phyloP scores from a whole-genome alignment of 2,888 invertebrate genomes.

The Rotaria socialis region DNA sequence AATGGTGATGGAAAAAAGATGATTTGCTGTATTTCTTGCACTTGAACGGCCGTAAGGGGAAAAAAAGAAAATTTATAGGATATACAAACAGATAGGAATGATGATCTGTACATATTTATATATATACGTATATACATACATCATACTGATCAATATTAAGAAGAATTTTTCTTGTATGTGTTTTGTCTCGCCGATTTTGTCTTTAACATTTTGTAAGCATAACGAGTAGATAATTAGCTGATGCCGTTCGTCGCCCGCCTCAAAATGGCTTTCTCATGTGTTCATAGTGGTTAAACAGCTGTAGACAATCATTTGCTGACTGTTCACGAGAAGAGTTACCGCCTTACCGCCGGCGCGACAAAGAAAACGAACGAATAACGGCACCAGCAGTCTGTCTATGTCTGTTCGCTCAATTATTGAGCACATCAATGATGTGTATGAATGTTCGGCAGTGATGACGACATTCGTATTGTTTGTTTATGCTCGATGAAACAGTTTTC shows the following conservation, averaged over 20 bases:
- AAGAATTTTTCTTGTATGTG: conserved; percentile 8
- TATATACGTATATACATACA: neutral
- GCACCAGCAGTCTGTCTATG: conserved; percentile 20
- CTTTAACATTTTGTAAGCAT: conserved; percentile 11
- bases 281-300: neutral
- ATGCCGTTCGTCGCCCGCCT: neutral
- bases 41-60: neutral
- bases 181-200: conserved; percentile 6
- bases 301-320: neutral
- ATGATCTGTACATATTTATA: neutral
- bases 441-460: neutral
- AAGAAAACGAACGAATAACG: conserved; percentile 13
- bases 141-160: neutral
- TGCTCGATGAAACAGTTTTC: neutral
- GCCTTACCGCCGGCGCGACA: conserved; percentile 7
- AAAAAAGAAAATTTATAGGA: neutral
- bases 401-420: conserved; percentile 18
- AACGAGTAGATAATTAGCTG: conserved; percentile 5
- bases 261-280: conserved; percentile 14
- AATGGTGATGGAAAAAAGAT: neutral
- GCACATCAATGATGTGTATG: neutral
- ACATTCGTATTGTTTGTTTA: conserved; percentile 18
- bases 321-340: neutral
- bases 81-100: neutral
- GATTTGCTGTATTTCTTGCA: neutral